Base-by-base conservation (phyloP, 2,113 vertebrate genomes). In the Piprites chloris region DNA sequence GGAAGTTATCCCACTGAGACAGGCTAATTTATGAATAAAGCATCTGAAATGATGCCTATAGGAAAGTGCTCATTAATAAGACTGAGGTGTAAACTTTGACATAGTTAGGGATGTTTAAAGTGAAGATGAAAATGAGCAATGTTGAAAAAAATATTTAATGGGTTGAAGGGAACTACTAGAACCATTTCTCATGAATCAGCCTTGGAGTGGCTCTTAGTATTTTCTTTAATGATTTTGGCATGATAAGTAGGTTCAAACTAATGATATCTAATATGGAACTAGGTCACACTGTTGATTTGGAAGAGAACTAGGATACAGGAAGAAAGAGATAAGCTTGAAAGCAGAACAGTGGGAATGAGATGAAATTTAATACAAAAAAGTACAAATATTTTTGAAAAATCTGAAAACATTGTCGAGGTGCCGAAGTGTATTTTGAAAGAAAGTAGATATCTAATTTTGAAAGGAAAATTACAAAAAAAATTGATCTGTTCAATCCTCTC, bases 171-270 rank as follows among this genome's bases (percentile, higher is more conserved):
- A 85, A 53, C 23, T 88, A 24, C 75, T 62, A 71, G 44, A 44
- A 73, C 30, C 16, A 56, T 91, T 93, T 81, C 78, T 94, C 39
- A 65, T 89, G 28, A 90, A 82, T 87, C 30, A 87, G 35, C 32
- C 65, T 84, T 81, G 39, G 47, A 92, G 47, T n/a, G n/a, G 33
- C 63, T 84, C 27, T 90, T 46, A 41, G 33, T 85, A 78, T 78
- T 92, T 94, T 74, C 90, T 92, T 77, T 92, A 78, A 90, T 74
- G 73, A 86, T 80, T 90, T 88, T 90, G 68, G 27, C 56, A 87
- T 68, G 41, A 72, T 47, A 87, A 56, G 19, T 52, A 61, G 69
- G 15, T 78, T 44, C 84, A 68, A 75, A 39, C 56, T 82, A 79
- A 89, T 68, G 56, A 65, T 84, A 63, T 37, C 30, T 89, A n/a